Percentiles rank a stretch among this genome's conserved stretches.
phyloP scores from a whole-genome alignment of 2,888 invertebrate genomes.

The Hipparchia semele region DNA sequence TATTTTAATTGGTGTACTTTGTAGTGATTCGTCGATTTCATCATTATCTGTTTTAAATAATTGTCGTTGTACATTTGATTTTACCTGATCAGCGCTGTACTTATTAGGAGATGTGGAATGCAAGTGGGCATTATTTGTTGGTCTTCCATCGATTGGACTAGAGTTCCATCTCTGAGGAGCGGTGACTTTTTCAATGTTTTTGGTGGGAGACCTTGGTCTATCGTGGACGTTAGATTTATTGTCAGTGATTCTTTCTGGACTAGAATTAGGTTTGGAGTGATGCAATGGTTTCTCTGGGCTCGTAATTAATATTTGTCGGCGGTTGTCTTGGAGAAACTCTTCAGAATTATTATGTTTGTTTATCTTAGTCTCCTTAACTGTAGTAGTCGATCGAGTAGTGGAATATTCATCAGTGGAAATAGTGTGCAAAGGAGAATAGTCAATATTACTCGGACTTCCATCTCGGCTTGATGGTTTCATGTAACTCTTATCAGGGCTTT shows the following conservation, averaged over 20 bases:
- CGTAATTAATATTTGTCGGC: conserved; percentile 52
- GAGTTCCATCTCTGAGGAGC: conserved; percentile 43
- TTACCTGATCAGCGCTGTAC: conserved; percentile 11
- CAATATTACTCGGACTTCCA: conserved; percentile 51
- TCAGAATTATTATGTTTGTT: conserved; percentile 56
- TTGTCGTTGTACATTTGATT: neutral
- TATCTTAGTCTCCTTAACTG: conserved; percentile 56
- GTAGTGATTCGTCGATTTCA: neutral
- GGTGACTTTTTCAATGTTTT: conserved; percentile 34
- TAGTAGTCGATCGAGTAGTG: conserved; percentile 58
- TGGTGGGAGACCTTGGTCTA: conserved; percentile 43
- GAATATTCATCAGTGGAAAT: conserved; percentile 58
- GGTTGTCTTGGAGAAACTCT: conserved; percentile 51
- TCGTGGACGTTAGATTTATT: conserved; percentile 37
- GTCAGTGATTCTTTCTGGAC: conserved; percentile 50
- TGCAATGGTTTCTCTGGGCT: conserved; percentile 64
- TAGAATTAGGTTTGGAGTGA: conserved; percentile 48
- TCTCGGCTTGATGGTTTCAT: conserved; percentile 67
- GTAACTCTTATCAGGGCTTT: neutral
- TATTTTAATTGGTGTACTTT: neutral
- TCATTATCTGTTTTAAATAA: neutral
- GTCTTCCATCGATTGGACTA: conserved; percentile 51
- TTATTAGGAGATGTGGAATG: conserved; percentile 25
- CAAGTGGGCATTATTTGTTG: conserved; percentile 9
- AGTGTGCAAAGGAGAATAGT: conserved; percentile 62